Evolutionary conservation across 2,113 vertebrate genomes (phyloP).

Genomic region (Ailuropoda melanoleuca): DNA sequence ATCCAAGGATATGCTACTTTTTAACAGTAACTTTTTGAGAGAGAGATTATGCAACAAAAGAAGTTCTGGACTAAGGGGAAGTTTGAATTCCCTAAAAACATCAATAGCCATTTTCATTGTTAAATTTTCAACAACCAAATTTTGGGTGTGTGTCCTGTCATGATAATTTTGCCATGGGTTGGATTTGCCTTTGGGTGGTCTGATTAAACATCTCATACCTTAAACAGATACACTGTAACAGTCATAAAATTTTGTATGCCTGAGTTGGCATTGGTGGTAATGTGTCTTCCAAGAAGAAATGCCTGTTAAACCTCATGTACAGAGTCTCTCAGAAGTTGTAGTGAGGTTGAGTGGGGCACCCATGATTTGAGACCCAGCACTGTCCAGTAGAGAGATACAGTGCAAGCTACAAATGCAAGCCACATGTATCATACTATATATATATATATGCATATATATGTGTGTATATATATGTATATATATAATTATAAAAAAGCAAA

Average conservation of each 20-base stretch:
- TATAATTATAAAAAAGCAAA: background rate
- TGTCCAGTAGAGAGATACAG: background rate
- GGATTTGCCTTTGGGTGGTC: background rate
- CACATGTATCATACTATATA: background rate
- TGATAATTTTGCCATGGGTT: background rate
- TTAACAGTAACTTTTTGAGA: constrained; percentile 20
- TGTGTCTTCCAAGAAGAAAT: background rate
- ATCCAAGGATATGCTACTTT: background rate
- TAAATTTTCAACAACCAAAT: background rate
- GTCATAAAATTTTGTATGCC: background rate
- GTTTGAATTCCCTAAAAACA: background rate
- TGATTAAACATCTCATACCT: background rate
- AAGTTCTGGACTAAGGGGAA: background rate
- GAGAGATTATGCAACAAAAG: background rate
- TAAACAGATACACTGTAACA: background rate
- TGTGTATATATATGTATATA: background rate
- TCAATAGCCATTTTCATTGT: background rate
- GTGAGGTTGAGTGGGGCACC: background rate
- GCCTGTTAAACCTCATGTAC: background rate
- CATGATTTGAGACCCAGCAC: background rate
- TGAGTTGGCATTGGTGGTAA: background rate
- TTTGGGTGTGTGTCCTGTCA: background rate
- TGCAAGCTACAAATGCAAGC: background rate
- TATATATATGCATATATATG: no score
- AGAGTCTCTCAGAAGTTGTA: background rate